These are phyloP conservation scores for Pseudochirops cupreus DNA, from an alignment of 2,797 vertebrate species.

Conservation along the genomic window DNA sequence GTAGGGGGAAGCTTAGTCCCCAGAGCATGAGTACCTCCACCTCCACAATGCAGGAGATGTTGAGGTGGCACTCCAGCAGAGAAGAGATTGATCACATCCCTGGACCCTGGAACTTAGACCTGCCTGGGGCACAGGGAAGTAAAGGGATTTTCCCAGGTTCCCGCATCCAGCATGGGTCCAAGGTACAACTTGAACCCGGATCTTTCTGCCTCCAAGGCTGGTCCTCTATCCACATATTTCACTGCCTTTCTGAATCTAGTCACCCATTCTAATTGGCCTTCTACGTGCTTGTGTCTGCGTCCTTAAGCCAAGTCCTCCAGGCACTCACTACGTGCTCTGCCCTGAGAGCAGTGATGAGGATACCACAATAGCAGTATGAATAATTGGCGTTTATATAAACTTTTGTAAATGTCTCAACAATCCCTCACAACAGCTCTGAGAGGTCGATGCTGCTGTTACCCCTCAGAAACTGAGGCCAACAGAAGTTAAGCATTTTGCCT, in stretches of 20 bases:
- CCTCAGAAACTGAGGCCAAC: not conserved
- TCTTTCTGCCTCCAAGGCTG: too few species aligned
- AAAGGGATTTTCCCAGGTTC: not conserved
- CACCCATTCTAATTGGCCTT: not conserved
- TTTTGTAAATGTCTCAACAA: not conserved
- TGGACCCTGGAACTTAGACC: not conserved
- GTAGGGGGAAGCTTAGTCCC: not conserved
- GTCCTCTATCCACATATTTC: too few species aligned
- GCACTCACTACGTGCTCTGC: not conserved
- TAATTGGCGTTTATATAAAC: not conserved
- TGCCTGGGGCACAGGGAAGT: not conserved
- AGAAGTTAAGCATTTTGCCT: not conserved
- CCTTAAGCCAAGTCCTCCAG: not conserved
- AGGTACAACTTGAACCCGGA: too few species aligned
- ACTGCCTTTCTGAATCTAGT: too few species aligned
- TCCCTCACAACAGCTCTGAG: not conserved
- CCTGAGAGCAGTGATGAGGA: not conserved
- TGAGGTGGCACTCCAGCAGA: too few species aligned
- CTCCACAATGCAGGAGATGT: too few species aligned
- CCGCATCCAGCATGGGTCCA: not conserved
- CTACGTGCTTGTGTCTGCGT: not conserved
- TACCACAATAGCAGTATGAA: not conserved
- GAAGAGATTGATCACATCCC: not conserved
- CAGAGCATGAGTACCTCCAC: not conserved
- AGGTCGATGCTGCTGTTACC: not conserved